Base-by-base conservation (phyloP, 2,113 vertebrate species). In the Aythya baeri region DNA sequence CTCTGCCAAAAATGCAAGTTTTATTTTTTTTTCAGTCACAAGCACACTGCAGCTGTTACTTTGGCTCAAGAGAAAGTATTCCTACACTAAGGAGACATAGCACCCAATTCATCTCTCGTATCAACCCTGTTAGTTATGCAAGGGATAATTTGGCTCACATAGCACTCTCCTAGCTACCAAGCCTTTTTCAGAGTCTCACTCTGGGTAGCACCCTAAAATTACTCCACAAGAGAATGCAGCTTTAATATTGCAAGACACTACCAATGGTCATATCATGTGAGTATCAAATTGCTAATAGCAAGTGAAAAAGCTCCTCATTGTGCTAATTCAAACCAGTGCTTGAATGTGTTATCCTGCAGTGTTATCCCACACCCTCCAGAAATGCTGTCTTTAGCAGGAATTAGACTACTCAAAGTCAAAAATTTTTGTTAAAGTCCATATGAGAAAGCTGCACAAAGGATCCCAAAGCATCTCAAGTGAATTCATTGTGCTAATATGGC, bases 11-110 rank as follows among this genome's bases (percentile, higher is more conserved):
- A 93, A 93, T 68, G 1, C 27, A 66, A 16, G 10, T 22, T 32
- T 46, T 41, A 58, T 55, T 65, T 83, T 76, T 78, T 91, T 85
- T 38, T 0, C 57, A 75, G 61, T 85, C 89, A 76, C 57, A 70
- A 92, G 83, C 54, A 71, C 50, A 88, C 36, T 95, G 97, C 97
- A 97, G 97, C 96, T 97, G 96, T 97, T 97, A 61, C 79, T 93
- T 74, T 97, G 94, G 43, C 86, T 89, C 31, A 1, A 88, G 74
- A 89, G 88, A 96, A 93, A 95, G 36, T 89, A 87, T 88, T 93
- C 80, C 71, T 52, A 50, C 58, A 93, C 83, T 88, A 77, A 66
- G 95, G 71, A 75, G 81, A 93, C 93, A 92, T 89, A 96, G 82
- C 58, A 25, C 65, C 83, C 83, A 87, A 91, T 96, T 95, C 88